Evolutionary conservation across 2,888 invertebrate species (phyloP), one percentile per base, ranked within the genome.

Genomic region (Sinhomidia bicolor): DNA sequence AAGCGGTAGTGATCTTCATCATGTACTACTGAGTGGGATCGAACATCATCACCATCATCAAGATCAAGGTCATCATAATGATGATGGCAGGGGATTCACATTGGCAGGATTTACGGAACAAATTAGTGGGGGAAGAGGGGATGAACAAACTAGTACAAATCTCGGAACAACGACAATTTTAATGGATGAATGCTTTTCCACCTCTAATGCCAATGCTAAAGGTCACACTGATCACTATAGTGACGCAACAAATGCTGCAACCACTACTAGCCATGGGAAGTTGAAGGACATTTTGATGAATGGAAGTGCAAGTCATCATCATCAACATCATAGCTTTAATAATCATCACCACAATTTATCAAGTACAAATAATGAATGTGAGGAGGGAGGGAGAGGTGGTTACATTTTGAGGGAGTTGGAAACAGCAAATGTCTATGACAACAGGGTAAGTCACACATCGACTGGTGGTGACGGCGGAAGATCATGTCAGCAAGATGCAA

Each of bases 261-360:
- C 44, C 17, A 20, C 74, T 6, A 29, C 62, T 3, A 29, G 60
- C 23, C 82, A 87, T 60, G 87, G 81, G 14, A 88, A 88, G 44
- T 36, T 88, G 0, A 88, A 88, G 68, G 88, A 88, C 14, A 88
- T 88, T 78, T 32, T 88, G 20, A 88, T 88, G 88, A 76, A 88
- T 57, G 88, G 88, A 20, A 76, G 68, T 44, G n/a, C n/a, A n/a
- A 83, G 65, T 88, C 87, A 76, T 17, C 12, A 74, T 26, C 74
- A 57, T 41, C 71, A 68, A 0, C 47, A 26, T 14, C 68, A 47
- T 1, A 65, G 41, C n/a, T n/a, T n/a, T n/a, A n/a, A n/a, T n/a
- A n/a, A n/a, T 65, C 85, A 78, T 7, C 86, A 44, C 3, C 68
- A 57, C 3, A 62, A n/a, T 44, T 17, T 47, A 29, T 81, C 84